phyloP scores from a whole-genome alignment of 2,888 invertebrate species.

The Entomobrya multifasciata region DNA sequence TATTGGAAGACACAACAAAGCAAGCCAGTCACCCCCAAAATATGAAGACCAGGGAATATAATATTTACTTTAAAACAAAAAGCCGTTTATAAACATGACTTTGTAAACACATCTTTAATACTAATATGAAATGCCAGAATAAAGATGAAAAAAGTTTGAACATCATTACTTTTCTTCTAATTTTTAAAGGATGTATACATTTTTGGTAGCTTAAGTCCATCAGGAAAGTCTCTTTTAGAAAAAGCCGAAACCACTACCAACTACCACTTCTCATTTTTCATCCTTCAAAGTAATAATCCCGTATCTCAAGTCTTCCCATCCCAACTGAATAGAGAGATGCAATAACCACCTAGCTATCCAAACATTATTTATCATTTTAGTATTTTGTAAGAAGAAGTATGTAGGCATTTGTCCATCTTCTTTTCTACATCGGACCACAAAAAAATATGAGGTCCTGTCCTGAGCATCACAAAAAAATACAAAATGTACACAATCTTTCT shows the following conservation, averaged over 20 bases:
- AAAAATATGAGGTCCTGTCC: conserved; percentile 20
- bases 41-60: too few species aligned
- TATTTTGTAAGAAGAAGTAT: neutral
- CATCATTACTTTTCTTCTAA: too few species aligned
- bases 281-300: conserved; percentile 8
- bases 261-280: conserved; percentile 36
- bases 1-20: conserved; percentile 16
- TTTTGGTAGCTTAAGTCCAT: neutral
- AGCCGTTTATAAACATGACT: too few species aligned
- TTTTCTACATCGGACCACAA: neutral
- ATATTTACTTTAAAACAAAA: too few species aligned
- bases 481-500: too few species aligned
- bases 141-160: too few species aligned
- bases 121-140: too few species aligned
- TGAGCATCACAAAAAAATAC: too few species aligned
- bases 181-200: too few species aligned
- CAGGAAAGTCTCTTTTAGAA: neutral
- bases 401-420: neutral
- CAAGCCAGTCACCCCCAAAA: neutral
- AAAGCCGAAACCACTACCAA: conserved; percentile 5
- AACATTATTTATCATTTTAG: neutral
- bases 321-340: neutral
- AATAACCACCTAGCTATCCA: conserved; percentile 30
- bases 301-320: too few species aligned
- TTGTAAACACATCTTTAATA: too few species aligned